Conservation (phyloP, 2,797 vertebrate species). For the Eidolon dupreanum region DNA sequence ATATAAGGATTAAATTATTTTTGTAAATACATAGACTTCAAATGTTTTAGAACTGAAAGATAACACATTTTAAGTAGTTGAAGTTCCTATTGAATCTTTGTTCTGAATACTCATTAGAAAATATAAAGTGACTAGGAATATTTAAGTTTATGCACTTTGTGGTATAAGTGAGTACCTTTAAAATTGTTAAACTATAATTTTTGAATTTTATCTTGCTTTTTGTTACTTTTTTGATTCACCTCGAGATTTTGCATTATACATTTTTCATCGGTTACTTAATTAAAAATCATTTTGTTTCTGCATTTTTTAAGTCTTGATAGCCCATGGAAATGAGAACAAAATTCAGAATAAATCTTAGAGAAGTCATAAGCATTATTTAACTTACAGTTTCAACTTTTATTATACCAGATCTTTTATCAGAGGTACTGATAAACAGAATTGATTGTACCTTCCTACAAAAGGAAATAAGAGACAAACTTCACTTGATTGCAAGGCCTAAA, state of each 20-base stretch:
- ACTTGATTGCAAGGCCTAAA: background rate
- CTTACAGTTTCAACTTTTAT: background rate
- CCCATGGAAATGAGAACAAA: background rate
- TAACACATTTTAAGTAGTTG: background rate
- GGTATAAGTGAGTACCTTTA: background rate
- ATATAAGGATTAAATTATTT: background rate
- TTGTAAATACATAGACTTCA: background rate
- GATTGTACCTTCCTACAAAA: background rate
- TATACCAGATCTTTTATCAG: background rate
- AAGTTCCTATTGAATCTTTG: slow-evolving; percentile 22
- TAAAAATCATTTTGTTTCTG: slow-evolving; percentile 1
- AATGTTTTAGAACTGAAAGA: background rate
- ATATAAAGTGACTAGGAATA: background rate
- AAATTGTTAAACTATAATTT: slow-evolving; percentile 22
- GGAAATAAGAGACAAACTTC: background rate
- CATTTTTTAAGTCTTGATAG: background rate
- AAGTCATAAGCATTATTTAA: background rate
- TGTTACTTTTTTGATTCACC: background rate
- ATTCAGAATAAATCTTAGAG: background rate
- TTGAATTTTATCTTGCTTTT: background rate
- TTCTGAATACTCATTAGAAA: background rate
- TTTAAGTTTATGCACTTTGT: background rate
- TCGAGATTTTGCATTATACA: background rate
- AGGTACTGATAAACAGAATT: background rate
- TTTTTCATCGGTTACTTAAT: slow-evolving; percentile 19